Evolutionary conservation across 2,888 invertebrate species (phyloP).

Genomic region (Rhogogaster chlorosoma): DNA sequence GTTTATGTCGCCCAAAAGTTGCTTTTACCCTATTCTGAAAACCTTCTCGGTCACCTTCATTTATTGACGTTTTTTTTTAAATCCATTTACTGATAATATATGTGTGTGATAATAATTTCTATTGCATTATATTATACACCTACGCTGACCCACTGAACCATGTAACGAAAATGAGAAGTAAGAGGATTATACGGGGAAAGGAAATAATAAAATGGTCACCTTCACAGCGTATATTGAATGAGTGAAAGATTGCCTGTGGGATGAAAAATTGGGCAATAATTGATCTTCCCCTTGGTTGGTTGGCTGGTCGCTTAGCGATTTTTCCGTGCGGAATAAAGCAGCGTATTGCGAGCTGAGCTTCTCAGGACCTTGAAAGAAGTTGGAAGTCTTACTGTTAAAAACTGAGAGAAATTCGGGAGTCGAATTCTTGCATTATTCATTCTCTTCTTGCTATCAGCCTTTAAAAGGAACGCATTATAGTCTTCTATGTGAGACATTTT

Average conservation of each 20-base stretch:
- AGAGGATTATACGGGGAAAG: background rate
- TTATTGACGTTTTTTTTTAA: background rate
- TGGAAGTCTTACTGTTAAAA: background rate
- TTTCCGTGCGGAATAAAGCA: constrained; percentile 31
- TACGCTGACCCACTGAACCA: background rate
- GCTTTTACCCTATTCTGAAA: background rate
- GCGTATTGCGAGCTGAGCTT: background rate
- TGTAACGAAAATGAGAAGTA: background rate
- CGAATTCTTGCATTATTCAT: background rate
- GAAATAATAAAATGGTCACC: constrained; percentile 14
- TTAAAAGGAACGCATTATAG: constrained; percentile 23
- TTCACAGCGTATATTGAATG: background rate
- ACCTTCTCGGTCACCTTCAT: background rate
- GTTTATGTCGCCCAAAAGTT: background rate
- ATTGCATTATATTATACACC: background rate
- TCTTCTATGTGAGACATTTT: background rate
- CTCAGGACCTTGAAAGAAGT: background rate
- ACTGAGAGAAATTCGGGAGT: background rate
- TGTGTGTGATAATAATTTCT: background rate
- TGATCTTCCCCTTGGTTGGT: constrained; percentile 24
- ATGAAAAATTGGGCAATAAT: constrained; percentile 41
- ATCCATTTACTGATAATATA: background rate
- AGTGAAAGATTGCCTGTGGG: constrained; percentile 22
- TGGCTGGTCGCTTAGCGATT: constrained; percentile 31
- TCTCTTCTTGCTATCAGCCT: background rate